These are phyloP conservation scores for Oedothorax gibbosus DNA, from an alignment of 1,140 invertebrate species.

Conservation along the genomic window DNA sequence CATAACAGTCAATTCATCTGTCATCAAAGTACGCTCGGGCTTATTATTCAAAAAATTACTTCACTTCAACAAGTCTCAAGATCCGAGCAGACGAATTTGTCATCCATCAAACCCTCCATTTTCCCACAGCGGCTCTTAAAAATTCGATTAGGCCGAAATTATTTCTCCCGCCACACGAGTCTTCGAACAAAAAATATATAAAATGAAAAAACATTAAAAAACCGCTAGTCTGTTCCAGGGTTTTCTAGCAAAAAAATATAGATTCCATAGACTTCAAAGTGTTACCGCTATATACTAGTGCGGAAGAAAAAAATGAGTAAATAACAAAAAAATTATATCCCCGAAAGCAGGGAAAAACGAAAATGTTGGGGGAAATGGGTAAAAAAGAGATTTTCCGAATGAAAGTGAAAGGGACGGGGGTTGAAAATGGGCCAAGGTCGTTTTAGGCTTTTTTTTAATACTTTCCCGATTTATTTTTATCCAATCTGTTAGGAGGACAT, in stretches of 20 bases:
- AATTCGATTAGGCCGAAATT: constrained; percentile 36
- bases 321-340: constrained; percentile 35
- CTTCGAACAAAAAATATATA: constrained; percentile 16
- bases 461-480: constrained; percentile 48
- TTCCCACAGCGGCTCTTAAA: constrained; percentile 43
- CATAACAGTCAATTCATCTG: no score
- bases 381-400: constrained; percentile 53
- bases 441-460: constrained; percentile 11
- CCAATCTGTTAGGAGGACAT: constrained; percentile 31
- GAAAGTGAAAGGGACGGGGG: constrained; percentile 51
- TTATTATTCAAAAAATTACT: no score
- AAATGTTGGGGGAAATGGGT: constrained; percentile 33
- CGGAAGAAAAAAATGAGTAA: neutral
- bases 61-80: no score
- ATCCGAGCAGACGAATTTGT: neutral
- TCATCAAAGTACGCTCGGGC: no score
- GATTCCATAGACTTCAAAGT: constrained; percentile 59
- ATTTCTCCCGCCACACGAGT: constrained; percentile 38
- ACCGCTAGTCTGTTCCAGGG: neutral
- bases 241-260: constrained; percentile 1
- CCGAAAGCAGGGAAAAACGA: constrained; percentile 13
- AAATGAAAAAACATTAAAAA: constrained; percentile 10
- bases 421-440: constrained; percentile 57
- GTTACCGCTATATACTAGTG: constrained; percentile 23
- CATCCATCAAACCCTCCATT: neutral